Percentiles rank a stretch among this genome's conserved stretches.
phyloP scores from a whole-genome alignment of 2,888 invertebrate species.

The Taphrorychus bicolor region DNA sequence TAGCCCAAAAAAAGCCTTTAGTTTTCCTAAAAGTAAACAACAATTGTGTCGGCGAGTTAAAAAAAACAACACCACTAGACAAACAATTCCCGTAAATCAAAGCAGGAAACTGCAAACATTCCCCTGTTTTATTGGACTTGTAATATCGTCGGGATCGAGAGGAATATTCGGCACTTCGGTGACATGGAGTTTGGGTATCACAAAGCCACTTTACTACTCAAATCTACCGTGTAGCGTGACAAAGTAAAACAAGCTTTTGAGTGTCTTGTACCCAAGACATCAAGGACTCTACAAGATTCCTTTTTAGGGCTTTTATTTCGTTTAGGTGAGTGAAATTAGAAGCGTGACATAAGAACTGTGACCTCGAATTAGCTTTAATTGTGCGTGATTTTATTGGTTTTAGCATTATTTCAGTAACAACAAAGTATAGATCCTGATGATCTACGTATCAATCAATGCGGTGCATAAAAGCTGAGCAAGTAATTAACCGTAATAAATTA shows the following conservation, averaged over 20 bases:
- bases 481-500: slow-evolving; percentile 7
- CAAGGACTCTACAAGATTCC: not conserved
- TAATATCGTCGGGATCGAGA: slow-evolving; percentile 18
- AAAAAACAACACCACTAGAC: not conserved
- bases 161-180: slow-evolving; percentile 26
- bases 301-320: not conserved
- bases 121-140: slow-evolving; percentile 24
- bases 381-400: not conserved
- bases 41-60: not conserved
- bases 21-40: not conserved
- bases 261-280: slow-evolving; percentile 33
- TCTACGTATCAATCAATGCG: not conserved
- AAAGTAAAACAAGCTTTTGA: slow-evolving; percentile 38
- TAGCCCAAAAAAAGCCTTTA: not conserved
- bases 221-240: slow-evolving; percentile 25
- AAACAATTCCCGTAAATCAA: not conserved
- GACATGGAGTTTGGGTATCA: slow-evolving; percentile 29
- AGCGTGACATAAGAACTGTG: not conserved
- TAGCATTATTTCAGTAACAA: not conserved
- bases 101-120: slow-evolving; percentile 6
- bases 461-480: not conserved
- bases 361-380: not conserved
- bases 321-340: not conserved
- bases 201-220: slow-evolving; percentile 34
- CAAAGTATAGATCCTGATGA: not conserved